Evolutionary conservation across 2,888 invertebrate genomes (phyloP).

Genomic region (Oscheius sp.): DNA sequence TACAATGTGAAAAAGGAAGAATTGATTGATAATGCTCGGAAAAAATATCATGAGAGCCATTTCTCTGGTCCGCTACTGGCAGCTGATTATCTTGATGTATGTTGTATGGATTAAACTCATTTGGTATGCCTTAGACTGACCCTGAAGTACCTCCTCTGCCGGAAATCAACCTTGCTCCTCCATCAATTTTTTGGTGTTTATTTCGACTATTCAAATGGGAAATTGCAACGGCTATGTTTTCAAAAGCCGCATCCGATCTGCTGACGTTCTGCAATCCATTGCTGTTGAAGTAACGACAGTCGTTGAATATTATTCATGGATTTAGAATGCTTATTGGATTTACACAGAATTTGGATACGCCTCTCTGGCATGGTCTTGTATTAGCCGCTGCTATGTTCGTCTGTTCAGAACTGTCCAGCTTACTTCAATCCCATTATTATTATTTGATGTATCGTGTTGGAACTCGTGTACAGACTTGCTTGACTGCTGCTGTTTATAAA

Average conservation of each 20-base stretch:
- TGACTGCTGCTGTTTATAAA: constrained; percentile 70
- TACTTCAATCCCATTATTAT: constrained; percentile 71
- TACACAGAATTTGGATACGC: constrained; percentile 62
- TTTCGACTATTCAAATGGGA: constrained; percentile 68
- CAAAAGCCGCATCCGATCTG: constrained; percentile 66
- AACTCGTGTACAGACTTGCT: constrained; percentile 69
- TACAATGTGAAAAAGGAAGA: constrained; percentile 18
- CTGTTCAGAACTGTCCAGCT: constrained; percentile 66
- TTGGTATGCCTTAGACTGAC: constrained; percentile 41
- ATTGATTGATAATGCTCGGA: constrained; percentile 1
- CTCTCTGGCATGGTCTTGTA: constrained; percentile 70
- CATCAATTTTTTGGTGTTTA: constrained; percentile 59
- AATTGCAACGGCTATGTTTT: constrained; percentile 65
- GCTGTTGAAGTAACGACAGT: constrained; percentile 62
- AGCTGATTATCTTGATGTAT: constrained; percentile 35
- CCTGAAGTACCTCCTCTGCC: constrained; percentile 44
- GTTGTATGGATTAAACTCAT: not conserved
- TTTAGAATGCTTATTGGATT: constrained; percentile 63
- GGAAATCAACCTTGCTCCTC: constrained; percentile 20
- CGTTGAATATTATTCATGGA: not conserved
- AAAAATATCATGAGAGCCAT: not conserved
- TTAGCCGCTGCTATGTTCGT: constrained; percentile 67
- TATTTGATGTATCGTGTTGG: constrained; percentile 72
- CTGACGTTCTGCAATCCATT: constrained; percentile 68
- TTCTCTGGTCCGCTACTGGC: constrained; percentile 50